These are phyloP conservation scores for Heteractis magnifica DNA, from an alignment of 92 coral and sea anemone genomes.

Conservation along the genomic window DNA sequence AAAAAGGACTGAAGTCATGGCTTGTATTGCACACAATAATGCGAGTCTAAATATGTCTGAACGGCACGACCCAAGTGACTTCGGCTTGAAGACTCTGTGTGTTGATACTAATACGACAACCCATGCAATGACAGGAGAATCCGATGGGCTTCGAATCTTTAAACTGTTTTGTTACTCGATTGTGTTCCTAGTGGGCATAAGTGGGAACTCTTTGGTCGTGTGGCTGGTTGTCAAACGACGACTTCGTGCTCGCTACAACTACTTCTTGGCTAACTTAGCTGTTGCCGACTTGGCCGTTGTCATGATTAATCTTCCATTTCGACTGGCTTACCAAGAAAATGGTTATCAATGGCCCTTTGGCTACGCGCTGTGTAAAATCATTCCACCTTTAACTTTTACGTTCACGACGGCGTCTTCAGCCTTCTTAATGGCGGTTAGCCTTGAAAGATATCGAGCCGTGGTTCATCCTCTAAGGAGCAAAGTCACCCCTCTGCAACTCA, in stretches of 20 bases:
- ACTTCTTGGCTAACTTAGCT: slow-evolving; percentile 44
- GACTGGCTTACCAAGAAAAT: slow-evolving; percentile 57
- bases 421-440: slow-evolving; percentile 41
- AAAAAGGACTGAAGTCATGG: neutral
- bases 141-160: slow-evolving; percentile 38
- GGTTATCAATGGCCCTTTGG: slow-evolving; percentile 58
- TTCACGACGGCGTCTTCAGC: slow-evolving; percentile 51
- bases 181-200: slow-evolving; percentile 38
- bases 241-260: slow-evolving; percentile 32
- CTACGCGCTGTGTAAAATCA: slow-evolving; percentile 39
- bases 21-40: slow-evolving; percentile 14
- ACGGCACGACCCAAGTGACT: neutral
- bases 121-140: slow-evolving; percentile 5
- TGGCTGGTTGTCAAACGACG: slow-evolving; percentile 47
- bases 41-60: slow-evolving; percentile 7
- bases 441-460: slow-evolving; percentile 47
- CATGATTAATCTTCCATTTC: slow-evolving; percentile 43
- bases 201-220: slow-evolving; percentile 44
- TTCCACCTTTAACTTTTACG: slow-evolving; percentile 47
- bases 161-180: slow-evolving; percentile 44
- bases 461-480: slow-evolving; percentile 32
- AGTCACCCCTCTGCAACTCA: slow-evolving; percentile 33
- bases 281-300: slow-evolving; percentile 50
- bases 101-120: neutral
- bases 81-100: slow-evolving; percentile 14